Base-by-base conservation (phyloP, 2,797 vertebrate species). In the Karalla daura region DNA sequence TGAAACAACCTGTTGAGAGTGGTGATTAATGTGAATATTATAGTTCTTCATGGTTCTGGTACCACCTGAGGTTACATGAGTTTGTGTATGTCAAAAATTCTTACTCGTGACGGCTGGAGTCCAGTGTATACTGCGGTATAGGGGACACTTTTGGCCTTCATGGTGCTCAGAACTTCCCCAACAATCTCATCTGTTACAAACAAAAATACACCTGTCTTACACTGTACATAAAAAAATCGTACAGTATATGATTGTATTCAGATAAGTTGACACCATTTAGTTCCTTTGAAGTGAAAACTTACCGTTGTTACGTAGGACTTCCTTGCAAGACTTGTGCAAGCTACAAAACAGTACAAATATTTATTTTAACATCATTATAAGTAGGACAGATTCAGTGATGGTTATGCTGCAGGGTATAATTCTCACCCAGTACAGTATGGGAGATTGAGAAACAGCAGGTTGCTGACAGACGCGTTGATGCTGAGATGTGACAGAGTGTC, bases 71-170 rank as follows among this genome's bases (percentile, higher is more conserved):
- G 5, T 7, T n/a, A 13, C 13, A 20, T 41, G 33, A 20, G n/a
- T 12, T 5, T 1, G 27, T 32, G 25, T 7, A 5, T 4, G 4
- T 35, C 5, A 23, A n/a, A 14, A 40, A 9, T 23, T 77, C 89
- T 20, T 92, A 97, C 96, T 81, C 93, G 81, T 32, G 96, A 97
- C 5, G 96, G 95, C 65, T 86, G 85, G 12, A 93, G 86, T 9
- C 95, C 96, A 0, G 96, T 97, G 84, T 96, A 95, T 10, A 96
- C 83, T 0, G 95, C 95, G 0, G 90, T 95, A 70, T 95, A 96
- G 0, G 91, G 92, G 23, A 95, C 73, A 0, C 85, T 88, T 78
- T 93, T 93, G 0, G 80, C 82, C 78, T 92, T 93, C 80, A 96
- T 87, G 4, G 73, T 76, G 61, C 76, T 89, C 68, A 95, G 72